These are phyloP conservation scores for Danio albolineatus DNA, from an alignment of 2,797 vertebrate genomes.

Conservation along the genomic window DNA sequence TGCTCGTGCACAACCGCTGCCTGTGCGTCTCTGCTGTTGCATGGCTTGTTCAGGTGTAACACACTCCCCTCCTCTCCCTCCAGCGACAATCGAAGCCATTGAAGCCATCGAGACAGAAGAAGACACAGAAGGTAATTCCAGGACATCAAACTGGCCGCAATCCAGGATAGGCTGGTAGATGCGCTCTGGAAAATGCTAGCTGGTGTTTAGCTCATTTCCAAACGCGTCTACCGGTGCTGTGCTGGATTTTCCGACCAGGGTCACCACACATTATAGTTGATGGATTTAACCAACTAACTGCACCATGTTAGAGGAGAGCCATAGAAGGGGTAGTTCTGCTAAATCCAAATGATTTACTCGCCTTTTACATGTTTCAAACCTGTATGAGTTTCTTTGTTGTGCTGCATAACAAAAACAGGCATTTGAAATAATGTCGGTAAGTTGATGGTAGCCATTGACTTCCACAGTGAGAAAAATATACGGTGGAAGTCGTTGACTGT, in stretches of 20 bases:
- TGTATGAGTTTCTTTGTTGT: neutral
- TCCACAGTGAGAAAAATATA: too few relatives aligned
- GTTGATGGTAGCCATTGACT: too few relatives aligned
- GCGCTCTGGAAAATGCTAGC: neutral
- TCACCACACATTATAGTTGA: conserved; percentile 11
- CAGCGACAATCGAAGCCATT: conserved; percentile 88
- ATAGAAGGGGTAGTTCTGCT: neutral
- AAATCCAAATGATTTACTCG: neutral
- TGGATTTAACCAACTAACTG: conserved; percentile 23
- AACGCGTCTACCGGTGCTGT: neutral
- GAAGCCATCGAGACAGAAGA: conserved; percentile 83
- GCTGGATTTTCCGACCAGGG: neutral
- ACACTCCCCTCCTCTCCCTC: conserved; percentile 76
- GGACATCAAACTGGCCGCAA: conserved; percentile 47
- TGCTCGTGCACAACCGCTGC: conserved; percentile 71
- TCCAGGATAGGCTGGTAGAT: conserved; percentile 38
- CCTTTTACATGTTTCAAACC: neutral
- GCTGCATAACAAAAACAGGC: too few relatives aligned
- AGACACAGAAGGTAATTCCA: conserved; percentile 84
- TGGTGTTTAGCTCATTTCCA: neutral
- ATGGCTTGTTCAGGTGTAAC: conserved; percentile 84
- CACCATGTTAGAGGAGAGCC: conserved; percentile 28
- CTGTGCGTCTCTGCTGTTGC: conserved; percentile 73
- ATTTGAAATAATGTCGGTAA: too few relatives aligned
- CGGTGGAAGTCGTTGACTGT: too few relatives aligned